Percentiles rank a stretch among this genome's conserved stretches.
These are phyloP conservation scores for Montipora foliosa DNA, from an alignment of 64 coral and sea anemone genomes.

Conservation along the genomic window DNA sequence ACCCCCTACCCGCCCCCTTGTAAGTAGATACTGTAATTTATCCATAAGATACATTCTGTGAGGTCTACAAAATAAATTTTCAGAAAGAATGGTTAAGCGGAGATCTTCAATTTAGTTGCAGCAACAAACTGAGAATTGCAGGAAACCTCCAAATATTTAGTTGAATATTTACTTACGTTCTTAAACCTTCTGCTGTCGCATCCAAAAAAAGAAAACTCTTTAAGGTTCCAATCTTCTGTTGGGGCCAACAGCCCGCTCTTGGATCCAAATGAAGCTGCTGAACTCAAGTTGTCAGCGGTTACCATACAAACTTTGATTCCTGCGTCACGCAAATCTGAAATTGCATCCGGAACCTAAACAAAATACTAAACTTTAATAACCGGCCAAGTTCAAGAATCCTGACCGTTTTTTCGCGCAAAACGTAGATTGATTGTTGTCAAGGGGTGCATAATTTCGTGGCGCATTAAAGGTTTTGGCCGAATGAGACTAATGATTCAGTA, in stretches of 20 bases:
- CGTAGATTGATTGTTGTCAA: not conserved
- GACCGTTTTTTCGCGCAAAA: not conserved
- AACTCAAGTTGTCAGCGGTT: constrained; percentile 52
- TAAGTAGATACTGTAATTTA: no score
- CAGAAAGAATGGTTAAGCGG: no score
- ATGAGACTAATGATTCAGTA: no score
- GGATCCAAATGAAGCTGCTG: constrained; percentile 52
- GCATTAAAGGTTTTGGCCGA: no score
- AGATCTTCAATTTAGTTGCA: no score
- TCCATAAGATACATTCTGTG: no score
- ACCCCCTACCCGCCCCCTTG: no score
- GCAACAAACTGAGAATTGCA: no score
- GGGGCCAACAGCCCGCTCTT: constrained; percentile 59
- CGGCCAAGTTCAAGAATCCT: not conserved
- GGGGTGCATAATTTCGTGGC: not conserved
- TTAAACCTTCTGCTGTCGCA: constrained; percentile 46
- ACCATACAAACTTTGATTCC: constrained; percentile 60
- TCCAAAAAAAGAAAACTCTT: constrained; percentile 40
- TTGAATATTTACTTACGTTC: constrained; percentile 5
- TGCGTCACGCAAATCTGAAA: constrained; percentile 9
- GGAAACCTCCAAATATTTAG: no score
- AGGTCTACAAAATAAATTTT: no score
- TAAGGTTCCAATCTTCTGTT: constrained; percentile 33
- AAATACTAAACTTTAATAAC: not conserved
- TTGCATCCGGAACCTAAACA: constrained; percentile 59